Percentiles rank a stretch among this genome's conserved stretches.
phyloP scores from a whole-genome alignment of 2,797 vertebrate genomes.

The Gambelia wislizenii region DNA sequence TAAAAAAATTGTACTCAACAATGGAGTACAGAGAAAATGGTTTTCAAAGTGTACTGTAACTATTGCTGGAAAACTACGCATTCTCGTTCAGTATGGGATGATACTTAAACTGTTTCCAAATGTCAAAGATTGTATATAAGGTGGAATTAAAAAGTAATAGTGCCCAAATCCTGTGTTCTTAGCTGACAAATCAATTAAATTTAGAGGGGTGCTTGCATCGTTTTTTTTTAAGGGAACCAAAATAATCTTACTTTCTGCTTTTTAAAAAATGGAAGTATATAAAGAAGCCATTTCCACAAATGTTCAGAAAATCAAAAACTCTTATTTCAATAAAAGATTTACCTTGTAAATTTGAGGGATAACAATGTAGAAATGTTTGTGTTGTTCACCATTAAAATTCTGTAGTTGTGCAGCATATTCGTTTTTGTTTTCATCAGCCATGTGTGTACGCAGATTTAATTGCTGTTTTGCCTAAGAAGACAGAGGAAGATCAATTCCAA shows the following conservation, averaged over 20 bases:
- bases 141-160: not conserved
- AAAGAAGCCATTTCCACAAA: slow-evolving; percentile 40
- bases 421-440: slow-evolving; percentile 98
- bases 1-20: too few species aligned
- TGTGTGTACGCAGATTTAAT: slow-evolving; percentile 93
- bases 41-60: too few species aligned
- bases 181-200: not conserved
- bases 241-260: not conserved
- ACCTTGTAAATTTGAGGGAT: slow-evolving; percentile 99
- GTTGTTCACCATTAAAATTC: slow-evolving; percentile 95
- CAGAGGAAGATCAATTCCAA: slow-evolving; percentile 50
- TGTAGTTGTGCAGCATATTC: slow-evolving; percentile 98
- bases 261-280: not conserved
- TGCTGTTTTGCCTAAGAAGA: slow-evolving; percentile 91
- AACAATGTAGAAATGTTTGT: slow-evolving; percentile 95
- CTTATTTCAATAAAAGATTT: slow-evolving; percentile 53
- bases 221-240: not conserved
- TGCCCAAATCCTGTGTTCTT: not conserved
- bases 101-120: not conserved
- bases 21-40: too few species aligned
- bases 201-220: not conserved
- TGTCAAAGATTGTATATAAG: not conserved
- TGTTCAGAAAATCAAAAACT: slow-evolving; percentile 13
- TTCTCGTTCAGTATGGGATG: not conserved
- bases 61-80: not conserved